Evolutionary conservation across 2,888 invertebrate genomes (phyloP).

Genomic region (Brachyptera risi): DNA sequence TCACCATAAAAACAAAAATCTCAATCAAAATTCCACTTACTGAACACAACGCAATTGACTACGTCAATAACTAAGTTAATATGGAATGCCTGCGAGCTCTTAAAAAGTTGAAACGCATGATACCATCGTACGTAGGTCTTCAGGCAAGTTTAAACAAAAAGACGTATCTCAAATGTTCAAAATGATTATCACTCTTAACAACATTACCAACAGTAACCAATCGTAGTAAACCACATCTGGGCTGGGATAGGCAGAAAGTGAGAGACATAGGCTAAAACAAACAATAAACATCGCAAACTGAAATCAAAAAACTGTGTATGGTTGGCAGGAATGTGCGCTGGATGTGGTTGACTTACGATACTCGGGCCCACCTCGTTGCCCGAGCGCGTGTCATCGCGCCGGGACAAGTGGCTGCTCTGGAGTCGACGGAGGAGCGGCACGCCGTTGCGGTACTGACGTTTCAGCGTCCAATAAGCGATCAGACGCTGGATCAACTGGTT

Average conservation of each 20-base stretch:
- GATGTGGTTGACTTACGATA: conserved; percentile 11
- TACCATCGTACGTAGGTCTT: too few species aligned
- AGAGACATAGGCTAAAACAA: conserved; percentile 25
- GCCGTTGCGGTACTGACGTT: conserved; percentile 90
- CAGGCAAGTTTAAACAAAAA: too few species aligned
- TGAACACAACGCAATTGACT: too few species aligned
- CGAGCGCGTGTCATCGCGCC: conserved; percentile 41
- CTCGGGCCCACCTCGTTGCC: conserved; percentile 28
- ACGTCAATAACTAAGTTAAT: too few species aligned
- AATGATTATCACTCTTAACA: background rate
- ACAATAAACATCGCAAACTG: background rate
- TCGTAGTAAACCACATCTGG: background rate
- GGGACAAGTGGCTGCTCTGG: conserved; percentile 48
- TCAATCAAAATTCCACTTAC: too few species aligned
- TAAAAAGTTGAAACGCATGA: too few species aligned
- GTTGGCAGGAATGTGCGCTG: conserved; percentile 41
- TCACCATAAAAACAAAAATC: too few species aligned
- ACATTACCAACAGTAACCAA: background rate
- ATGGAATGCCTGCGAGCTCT: too few species aligned
- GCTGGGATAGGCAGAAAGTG: conserved; percentile 1
- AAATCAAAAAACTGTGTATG: background rate
- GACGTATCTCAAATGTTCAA: too few species aligned
- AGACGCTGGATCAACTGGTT: conserved; percentile 84
- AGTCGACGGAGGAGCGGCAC: conserved; percentile 86
- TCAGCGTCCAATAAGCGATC: conserved; percentile 95